A percentile compares a stretch with the other conserved stretches of the same genome.
Conservation (phyloP, 2,113 vertebrate genomes). For the Platysternon megacephalum region DNA sequence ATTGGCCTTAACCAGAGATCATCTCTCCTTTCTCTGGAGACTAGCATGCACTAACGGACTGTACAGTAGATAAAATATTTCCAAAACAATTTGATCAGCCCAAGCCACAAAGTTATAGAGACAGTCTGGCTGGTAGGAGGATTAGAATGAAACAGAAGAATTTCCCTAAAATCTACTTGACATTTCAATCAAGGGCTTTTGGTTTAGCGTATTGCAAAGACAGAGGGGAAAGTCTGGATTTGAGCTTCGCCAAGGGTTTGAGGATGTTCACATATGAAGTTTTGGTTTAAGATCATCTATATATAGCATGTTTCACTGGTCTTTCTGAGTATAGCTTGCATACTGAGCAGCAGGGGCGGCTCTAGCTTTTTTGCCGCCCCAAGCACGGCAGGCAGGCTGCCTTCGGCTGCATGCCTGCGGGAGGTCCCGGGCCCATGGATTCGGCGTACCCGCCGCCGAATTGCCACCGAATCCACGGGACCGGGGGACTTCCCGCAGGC, state of each 20-base stretch:
- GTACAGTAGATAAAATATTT: background rate
- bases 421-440: too few relatives aligned
- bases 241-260: background rate
- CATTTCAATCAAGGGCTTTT: background rate
- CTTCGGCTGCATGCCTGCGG: too few relatives aligned
- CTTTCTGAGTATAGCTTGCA: background rate
- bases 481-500: too few relatives aligned
- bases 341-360: too few relatives aligned
- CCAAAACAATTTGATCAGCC: background rate
- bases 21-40: background rate
- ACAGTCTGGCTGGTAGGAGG: background rate
- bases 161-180: background rate
- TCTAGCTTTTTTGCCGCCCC: too few relatives aligned
- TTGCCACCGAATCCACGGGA: too few relatives aligned
- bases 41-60: background rate
- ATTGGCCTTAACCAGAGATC: background rate
- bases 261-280: background rate
- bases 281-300: background rate
- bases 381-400: too few relatives aligned
- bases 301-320: background rate
- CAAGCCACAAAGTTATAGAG: background rate
- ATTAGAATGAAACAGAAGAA: constrained; percentile 36
- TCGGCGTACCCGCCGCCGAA: too few relatives aligned
- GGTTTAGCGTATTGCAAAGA: background rate
- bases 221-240: constrained; percentile 35